Percentiles rank a stretch among this genome's conserved stretches.
phyloP scores from a whole-genome alignment of 2,888 invertebrate species.

The Allophyes oxyacanthae region DNA sequence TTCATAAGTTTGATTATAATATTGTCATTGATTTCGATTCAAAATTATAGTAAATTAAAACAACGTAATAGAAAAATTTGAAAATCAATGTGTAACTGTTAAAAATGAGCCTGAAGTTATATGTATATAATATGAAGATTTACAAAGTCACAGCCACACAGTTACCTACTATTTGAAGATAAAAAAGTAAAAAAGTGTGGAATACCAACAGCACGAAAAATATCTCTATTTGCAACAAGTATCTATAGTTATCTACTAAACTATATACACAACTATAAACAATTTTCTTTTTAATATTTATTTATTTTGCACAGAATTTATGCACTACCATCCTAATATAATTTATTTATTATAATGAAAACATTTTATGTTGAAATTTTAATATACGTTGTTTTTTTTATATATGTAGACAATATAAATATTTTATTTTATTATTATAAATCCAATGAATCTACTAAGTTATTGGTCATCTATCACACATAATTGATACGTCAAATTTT shows the following conservation, averaged over 20 bases:
- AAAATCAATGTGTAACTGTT: too few relatives aligned
- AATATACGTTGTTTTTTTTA: conserved; percentile 43
- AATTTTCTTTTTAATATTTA: conserved; percentile 24
- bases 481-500: conserved; percentile 75
- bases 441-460: conserved; percentile 69
- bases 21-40: conserved; percentile 74
- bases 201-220: conserved; percentile 33
- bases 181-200: conserved; percentile 26
- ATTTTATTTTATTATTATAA: conserved; percentile 51
- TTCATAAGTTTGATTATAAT: conserved; percentile 67
- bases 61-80: too few relatives aligned
- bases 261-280: conserved; percentile 38
- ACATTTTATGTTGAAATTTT: conserved; percentile 52
- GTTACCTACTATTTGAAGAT: conserved; percentile 12
- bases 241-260: conserved; percentile 15
- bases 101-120: background rate
- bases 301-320: conserved; percentile 29
- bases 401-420: conserved; percentile 57
- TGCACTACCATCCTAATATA: conserved; percentile 47
- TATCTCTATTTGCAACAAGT: conserved; percentile 33
- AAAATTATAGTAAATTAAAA: conserved; percentile 23
- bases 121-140: conserved; percentile 11
- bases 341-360: conserved; percentile 43
- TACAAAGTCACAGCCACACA: conserved; percentile 45
- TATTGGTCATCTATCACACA: conserved; percentile 86